Evolutionary conservation across 2,888 invertebrate species (phyloP).

Genomic region (Dicyrtomina minuta): DNA sequence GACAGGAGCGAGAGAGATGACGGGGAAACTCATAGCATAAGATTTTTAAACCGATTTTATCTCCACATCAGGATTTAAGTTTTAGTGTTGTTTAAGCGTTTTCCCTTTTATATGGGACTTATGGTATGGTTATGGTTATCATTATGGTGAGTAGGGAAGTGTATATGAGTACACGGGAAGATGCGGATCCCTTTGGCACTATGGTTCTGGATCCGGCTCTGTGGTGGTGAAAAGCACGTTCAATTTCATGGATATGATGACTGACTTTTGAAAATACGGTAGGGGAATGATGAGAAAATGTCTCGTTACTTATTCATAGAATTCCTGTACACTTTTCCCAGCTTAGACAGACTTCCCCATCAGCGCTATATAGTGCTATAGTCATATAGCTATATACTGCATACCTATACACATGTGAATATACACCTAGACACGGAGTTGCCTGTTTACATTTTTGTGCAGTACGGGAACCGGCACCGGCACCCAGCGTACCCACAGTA

Average conservation of each 20-base stretch:
- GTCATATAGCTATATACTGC: no score
- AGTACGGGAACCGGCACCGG: no score
- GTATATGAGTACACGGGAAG: background rate
- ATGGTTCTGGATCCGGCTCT: background rate
- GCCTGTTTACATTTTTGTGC: no score
- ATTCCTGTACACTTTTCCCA: conserved; percentile 8
- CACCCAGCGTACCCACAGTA: no score
- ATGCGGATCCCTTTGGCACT: background rate
- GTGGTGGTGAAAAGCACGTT: background rate
- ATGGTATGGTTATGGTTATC: background rate
- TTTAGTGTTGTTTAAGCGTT: background rate
- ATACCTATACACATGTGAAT: no score
- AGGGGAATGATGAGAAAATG: conserved; percentile 28
- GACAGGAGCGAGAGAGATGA: background rate
- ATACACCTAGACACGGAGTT: background rate
- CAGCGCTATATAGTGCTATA: no score
- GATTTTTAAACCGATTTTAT: conserved; percentile 14
- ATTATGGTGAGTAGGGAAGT: background rate
- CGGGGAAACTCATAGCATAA: background rate
- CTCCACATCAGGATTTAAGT: background rate
- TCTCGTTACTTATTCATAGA: conserved; percentile 28
- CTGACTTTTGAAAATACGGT: background rate
- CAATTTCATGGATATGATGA: conserved; percentile 7
- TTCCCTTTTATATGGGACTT: background rate
- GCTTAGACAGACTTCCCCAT: no score